Conservation (phyloP, 2,797 vertebrate species). For the Acipenser ruthenus region DNA sequence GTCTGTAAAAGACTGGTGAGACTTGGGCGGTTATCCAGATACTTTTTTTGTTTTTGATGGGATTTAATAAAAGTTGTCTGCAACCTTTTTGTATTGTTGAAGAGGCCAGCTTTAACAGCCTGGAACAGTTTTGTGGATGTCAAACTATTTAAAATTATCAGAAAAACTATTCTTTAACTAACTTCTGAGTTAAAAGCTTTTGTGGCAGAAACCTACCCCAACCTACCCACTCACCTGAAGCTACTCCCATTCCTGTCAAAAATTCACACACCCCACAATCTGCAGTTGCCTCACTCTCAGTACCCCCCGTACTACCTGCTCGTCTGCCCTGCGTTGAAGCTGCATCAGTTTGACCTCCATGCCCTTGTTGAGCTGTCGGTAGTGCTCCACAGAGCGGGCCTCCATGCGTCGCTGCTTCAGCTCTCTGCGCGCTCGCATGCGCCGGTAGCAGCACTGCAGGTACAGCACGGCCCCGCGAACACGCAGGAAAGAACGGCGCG, state of each 20-base stretch:
- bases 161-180: no score
- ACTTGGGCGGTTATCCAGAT: no score
- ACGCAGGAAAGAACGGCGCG: conserved; percentile 34
- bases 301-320: conserved; percentile 43
- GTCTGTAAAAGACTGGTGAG: no score
- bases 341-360: conserved; percentile 71
- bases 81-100: no score
- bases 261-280: neutral
- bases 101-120: no score
- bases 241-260: neutral
- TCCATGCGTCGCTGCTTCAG: conserved; percentile 53
- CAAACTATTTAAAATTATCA: no score
- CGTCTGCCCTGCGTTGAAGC: conserved; percentile 61
- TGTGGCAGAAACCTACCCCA: neutral
- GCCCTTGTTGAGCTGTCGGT: conserved; percentile 64
- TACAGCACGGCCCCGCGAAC: conserved; percentile 43
- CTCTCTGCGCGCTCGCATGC: conserved; percentile 49
- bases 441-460: conserved; percentile 67
- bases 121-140: no score
- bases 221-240: neutral
- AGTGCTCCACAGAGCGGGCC: conserved; percentile 60
- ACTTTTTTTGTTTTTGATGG: no score
- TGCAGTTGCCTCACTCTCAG: neutral
- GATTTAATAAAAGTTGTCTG: no score
- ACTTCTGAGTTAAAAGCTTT: neutral